Conservation (phyloP, 2,113 vertebrate genomes). For the Anas platyrhynchos region DNA sequence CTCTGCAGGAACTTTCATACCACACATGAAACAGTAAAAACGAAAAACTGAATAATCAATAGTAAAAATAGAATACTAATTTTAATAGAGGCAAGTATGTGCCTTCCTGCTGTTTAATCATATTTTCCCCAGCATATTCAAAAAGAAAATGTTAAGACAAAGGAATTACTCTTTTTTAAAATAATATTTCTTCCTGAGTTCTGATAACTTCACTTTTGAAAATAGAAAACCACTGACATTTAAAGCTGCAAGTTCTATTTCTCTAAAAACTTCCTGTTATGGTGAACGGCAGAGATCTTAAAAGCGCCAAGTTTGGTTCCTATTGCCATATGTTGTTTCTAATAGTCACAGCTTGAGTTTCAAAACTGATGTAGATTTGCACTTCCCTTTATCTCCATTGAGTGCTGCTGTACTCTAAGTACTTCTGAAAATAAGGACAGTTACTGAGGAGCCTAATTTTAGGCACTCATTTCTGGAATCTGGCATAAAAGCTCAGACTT, state of each 20-base stretch:
- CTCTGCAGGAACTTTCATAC: background rate
- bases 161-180: background rate
- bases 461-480: background rate
- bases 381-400: constrained; percentile 11
- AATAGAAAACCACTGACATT: background rate
- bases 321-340: constrained; percentile 36
- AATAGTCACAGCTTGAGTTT: constrained; percentile 37
- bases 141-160: background rate
- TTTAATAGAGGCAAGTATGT: background rate
- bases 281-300: constrained; percentile 5
- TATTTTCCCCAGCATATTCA: background rate
- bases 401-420: background rate
- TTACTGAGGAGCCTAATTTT: background rate
- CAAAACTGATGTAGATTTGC: constrained; percentile 12
- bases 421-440: background rate
- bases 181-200: background rate
- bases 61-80: constrained; percentile 1
- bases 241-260: background rate
- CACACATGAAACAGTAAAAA: background rate
- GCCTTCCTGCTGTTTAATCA: background rate
- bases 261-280: background rate
- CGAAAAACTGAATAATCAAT: background rate
- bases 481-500: background rate
- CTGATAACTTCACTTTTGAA: background rate
- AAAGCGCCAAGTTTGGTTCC: constrained; percentile 3